Evolutionary conservation across 2,113 vertebrate genomes (phyloP), one percentile per base, ranked within the genome.

Genomic region (Struthidea cinerea): DNA sequence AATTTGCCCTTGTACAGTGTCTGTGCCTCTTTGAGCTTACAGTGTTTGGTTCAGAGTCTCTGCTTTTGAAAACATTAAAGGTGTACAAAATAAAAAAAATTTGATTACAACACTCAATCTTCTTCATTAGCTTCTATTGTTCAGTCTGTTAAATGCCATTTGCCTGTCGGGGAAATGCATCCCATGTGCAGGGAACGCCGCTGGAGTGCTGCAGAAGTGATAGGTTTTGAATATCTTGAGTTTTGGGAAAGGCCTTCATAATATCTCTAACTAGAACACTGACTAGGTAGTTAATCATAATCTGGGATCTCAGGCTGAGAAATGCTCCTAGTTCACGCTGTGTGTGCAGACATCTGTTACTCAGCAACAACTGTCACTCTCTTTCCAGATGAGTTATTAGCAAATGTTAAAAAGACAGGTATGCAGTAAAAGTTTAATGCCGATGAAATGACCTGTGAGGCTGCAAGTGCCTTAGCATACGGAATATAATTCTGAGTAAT

Each of bases 381-480:
- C 70, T 93, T 70, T 92, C 76, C 84, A 89, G 73, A 74, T 89
- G 82, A 93, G 75, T 92, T 96, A 81, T 92, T 93, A 95, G 33
- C 26, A 76, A 96, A 87, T 55, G 26, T 73, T 96, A 92, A 92
- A 89, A 91, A 89, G 78, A 75, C 61, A 93, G 71, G 59, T 93
- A 87, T 71, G 85, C 28, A 84, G 73, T 93, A 87, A 84, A 94
- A 91, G 60, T 84, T 93, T 84, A 96, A 95, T 89, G 56, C 47
- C 68, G 93, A 49, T 87, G 78, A 96, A 97, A 96, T 84, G 42
- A 91, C 70, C 71, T 84, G 88, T 65, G 81, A 94, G 70, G 28
- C 46, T 93, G 56, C 27, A 84, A 77, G 85, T 89, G 75, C 39
- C 64, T 73, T 35, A 76, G 60, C 74, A 80, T 86, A 65, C 32